Evolutionary conservation across 2,797 vertebrate genomes (phyloP).

Genomic region (Poecile montanus): DNA sequence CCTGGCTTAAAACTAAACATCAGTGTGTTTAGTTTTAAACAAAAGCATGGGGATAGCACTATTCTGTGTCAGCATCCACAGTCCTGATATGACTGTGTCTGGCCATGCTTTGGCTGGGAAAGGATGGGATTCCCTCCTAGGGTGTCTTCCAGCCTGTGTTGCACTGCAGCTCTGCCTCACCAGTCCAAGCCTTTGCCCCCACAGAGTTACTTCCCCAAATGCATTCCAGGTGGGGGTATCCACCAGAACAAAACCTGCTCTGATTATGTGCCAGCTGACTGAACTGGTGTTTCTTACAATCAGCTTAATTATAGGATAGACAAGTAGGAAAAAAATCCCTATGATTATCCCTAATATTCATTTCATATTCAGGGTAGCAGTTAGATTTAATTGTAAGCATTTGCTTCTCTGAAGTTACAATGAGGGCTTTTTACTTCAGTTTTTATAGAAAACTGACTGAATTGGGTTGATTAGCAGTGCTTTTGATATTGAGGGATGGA

Average conservation of each 20-base stretch:
- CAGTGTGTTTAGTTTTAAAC: no score
- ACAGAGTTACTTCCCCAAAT: background rate
- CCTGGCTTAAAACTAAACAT: background rate
- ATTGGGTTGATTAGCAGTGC: slow-evolving; percentile 69
- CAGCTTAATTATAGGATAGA: slow-evolving; percentile 69
- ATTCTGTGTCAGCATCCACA: background rate
- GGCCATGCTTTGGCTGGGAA: background rate
- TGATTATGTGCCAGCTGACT: slow-evolving; percentile 31
- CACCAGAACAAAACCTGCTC: slow-evolving; percentile 26
- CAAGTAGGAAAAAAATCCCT: slow-evolving; percentile 48
- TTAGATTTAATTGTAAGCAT: slow-evolving; percentile 70
- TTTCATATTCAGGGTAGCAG: slow-evolving; percentile 69
- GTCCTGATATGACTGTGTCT: background rate
- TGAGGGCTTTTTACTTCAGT: slow-evolving; percentile 63
- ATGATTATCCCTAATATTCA: slow-evolving; percentile 71
- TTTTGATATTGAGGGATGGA: slow-evolving; percentile 49
- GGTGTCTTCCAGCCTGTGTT: background rate
- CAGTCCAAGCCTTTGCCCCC: background rate
- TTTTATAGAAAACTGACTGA: slow-evolving; percentile 66
- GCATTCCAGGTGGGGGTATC: background rate
- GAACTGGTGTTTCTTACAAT: slow-evolving; percentile 57
- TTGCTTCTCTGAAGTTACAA: slow-evolving; percentile 68
- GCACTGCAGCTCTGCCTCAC: background rate
- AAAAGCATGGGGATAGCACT: background rate
- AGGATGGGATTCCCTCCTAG: background rate